Percentiles rank a stretch among this genome's conserved stretches.
phyloP scores from a whole-genome alignment of 2,797 vertebrate species.

The Ataeniobius toweri region DNA sequence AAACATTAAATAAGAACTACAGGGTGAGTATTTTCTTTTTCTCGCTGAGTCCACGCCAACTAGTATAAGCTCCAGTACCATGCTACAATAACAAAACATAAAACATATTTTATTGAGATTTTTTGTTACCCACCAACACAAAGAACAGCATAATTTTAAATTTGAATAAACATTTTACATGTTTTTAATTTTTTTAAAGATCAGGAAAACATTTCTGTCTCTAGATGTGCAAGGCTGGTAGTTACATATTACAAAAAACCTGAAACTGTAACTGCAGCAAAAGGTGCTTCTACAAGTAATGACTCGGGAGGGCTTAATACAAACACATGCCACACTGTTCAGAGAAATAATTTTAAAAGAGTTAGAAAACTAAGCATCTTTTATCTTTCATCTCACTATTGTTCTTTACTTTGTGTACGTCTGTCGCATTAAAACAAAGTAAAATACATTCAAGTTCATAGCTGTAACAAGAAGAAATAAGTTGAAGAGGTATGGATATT shows the following conservation, averaged over 20 bases:
- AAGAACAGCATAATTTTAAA: no score
- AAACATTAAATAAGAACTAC: constrained; percentile 33
- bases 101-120: no score
- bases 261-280: not conserved
- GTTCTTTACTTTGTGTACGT: not conserved
- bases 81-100: not conserved
- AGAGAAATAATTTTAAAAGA: not conserved
- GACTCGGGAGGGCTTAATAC: not conserved
- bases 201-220: no score
- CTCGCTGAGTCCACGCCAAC: constrained; percentile 33
- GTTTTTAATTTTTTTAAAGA: no score
- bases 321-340: no score
- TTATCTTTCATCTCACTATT: not conserved
- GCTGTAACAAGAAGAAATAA: not conserved
- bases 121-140: no score
- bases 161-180: no score
- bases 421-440: not conserved
- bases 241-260: no score
- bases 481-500: not conserved
- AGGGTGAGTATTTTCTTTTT: constrained; percentile 18
- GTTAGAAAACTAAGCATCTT: not conserved
- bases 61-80: constrained; percentile 5
- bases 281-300: not conserved
- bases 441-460: not conserved
- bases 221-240: no score